Percentiles rank a stretch among this genome's conserved stretches.
These are phyloP conservation scores for Corythornis madagascariensis DNA, from an alignment of 2,113 vertebrate genomes.

Conservation along the genomic window DNA sequence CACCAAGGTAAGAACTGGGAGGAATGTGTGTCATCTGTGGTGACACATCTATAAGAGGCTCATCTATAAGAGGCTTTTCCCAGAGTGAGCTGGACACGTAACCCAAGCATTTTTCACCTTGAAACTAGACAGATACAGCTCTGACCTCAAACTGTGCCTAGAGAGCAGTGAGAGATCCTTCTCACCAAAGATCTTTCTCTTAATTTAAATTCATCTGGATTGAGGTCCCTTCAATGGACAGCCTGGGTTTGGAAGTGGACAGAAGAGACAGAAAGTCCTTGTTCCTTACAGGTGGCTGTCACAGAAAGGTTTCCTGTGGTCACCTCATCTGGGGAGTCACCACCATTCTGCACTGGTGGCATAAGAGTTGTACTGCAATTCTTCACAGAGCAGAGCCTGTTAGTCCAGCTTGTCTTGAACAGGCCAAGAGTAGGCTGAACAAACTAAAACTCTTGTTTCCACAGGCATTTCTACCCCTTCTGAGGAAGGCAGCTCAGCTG, in stretches of 20 bases:
- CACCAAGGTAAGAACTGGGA: conserved; percentile 58
- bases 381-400: not conserved
- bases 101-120: not conserved
- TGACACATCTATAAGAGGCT: not conserved
- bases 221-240: not conserved
- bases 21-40: not conserved
- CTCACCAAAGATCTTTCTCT: not conserved
- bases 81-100: not conserved
- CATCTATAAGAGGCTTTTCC: not conserved
- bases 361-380: not conserved
- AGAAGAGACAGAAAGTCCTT: not conserved
- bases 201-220: not conserved
- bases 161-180: not conserved
- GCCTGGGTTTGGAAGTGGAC: not conserved
- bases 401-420: not conserved
- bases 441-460: not conserved
- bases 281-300: not conserved
- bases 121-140: not conserved
- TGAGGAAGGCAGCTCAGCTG: conserved; percentile 74
- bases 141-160: not conserved
- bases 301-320: not conserved
- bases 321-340: not conserved
- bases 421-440: not conserved
- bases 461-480: conserved; percentile 75
- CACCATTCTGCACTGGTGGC: not conserved